These are phyloP conservation scores for Schizotus pectinicornis DNA, from an alignment of 2,888 invertebrate genomes.

Conservation along the genomic window DNA sequence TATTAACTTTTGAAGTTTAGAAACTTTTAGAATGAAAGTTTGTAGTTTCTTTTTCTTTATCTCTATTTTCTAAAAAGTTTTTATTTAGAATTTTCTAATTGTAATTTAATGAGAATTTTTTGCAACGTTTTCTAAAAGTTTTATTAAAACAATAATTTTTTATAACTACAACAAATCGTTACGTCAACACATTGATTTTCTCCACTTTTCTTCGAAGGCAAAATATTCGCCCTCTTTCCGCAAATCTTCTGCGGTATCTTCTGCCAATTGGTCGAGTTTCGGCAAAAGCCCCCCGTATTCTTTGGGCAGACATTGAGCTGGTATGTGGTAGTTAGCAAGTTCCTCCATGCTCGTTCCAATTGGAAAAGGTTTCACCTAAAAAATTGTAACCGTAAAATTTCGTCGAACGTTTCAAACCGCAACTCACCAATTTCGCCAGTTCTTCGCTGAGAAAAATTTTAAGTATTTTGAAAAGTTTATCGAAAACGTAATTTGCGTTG, in stretches of 20 bases:
- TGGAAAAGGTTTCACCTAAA: slow-evolving; percentile 67
- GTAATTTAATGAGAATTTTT: too few species aligned
- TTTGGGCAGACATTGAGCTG: slow-evolving; percentile 54
- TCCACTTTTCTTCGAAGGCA: slow-evolving; percentile 48
- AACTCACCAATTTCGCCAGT: slow-evolving; percentile 26
- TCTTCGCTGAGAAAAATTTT: slow-evolving; percentile 41
- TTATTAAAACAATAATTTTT: too few species aligned
- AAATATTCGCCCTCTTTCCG: slow-evolving; percentile 47
- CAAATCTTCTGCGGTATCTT: slow-evolving; percentile 56
- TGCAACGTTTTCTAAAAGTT: too few species aligned
- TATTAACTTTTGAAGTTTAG: too few species aligned
- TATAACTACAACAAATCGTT: too few species aligned
- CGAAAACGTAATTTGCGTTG: too few species aligned
- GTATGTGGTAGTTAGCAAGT: slow-evolving; percentile 62
- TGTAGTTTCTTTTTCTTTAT: too few species aligned
- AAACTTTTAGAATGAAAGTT: too few species aligned
- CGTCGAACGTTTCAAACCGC: slow-evolving; percentile 33
- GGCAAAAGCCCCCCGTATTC: slow-evolving; percentile 68
- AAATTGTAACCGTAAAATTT: too few species aligned
- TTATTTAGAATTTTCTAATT: too few species aligned
- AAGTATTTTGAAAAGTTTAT: slow-evolving; percentile 17
- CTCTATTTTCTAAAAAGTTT: too few species aligned
- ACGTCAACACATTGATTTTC: not conserved
- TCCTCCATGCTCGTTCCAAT: slow-evolving; percentile 62
- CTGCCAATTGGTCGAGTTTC: slow-evolving; percentile 62